A percentile compares a stretch with the other conserved stretches of the same genome.
phyloP scores from a whole-genome alignment of 2,113 vertebrate species.

The Strix uralensis region DNA sequence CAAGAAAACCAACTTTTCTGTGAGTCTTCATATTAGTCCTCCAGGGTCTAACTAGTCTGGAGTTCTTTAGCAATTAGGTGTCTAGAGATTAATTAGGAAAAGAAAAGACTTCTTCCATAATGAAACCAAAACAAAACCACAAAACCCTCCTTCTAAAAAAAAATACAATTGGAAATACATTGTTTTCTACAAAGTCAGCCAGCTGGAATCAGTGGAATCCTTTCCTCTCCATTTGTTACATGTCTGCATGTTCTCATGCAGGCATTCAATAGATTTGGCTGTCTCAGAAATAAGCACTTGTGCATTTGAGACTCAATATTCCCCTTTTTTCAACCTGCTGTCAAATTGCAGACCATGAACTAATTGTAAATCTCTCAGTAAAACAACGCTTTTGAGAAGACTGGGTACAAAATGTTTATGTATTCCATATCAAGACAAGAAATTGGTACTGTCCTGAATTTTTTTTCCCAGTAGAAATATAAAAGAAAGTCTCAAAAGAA shows the following conservation, averaged over 20 bases:
- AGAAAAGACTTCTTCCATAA: neutral
- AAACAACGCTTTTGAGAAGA: neutral
- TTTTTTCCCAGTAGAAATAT: neutral
- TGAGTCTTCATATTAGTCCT: neutral
- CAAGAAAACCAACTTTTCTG: neutral
- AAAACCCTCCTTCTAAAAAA: neutral
- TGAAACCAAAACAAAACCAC: neutral
- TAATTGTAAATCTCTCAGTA: neutral
- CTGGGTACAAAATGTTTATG: neutral
- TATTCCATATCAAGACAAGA: neutral
- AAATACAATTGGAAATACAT: neutral
- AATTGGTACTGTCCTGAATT: neutral
- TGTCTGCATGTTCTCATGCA: neutral
- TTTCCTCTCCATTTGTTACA: neutral
- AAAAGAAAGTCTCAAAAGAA: neutral
- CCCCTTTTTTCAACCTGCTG: neutral
- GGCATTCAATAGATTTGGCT: neutral
- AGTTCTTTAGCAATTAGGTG: neutral
- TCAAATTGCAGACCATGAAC: neutral
- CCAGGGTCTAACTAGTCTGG: neutral
- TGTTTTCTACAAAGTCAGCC: neutral
- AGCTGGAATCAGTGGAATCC: neutral
- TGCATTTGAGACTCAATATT: neutral
- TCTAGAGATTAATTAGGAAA: constrained; percentile 26
- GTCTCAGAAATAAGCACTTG: neutral